Evolutionary conservation across 2,888 invertebrate species (phyloP).

Genomic region (Chrysolina oricalcia): DNA sequence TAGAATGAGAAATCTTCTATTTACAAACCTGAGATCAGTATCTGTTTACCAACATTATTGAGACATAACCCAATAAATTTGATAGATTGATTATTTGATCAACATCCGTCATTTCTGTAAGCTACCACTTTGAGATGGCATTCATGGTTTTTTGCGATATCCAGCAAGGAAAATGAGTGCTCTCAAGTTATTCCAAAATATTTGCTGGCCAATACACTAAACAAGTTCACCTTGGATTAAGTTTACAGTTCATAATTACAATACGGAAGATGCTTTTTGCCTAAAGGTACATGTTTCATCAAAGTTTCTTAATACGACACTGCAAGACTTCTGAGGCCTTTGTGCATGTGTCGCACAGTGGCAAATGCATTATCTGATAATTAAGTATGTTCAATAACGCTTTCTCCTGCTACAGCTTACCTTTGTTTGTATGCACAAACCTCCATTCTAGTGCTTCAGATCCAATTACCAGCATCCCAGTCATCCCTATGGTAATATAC

Average conservation of each 20-base stretch:
- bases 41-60: too few relatives aligned
- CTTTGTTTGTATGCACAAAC: conserved; percentile 51
- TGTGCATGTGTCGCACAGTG: conserved; percentile 22
- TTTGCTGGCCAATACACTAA: too few relatives aligned
- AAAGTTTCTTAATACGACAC: conserved; percentile 3
- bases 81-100: too few relatives aligned
- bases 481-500: conserved; percentile 53
- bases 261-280: neutral
- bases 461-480: conserved; percentile 49
- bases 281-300: neutral
- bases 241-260: neutral
- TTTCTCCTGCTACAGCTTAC: conserved; percentile 41
- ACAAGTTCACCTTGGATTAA: too few relatives aligned
- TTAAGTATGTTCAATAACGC: conserved; percentile 40
- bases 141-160: too few relatives aligned
- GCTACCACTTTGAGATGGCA: too few relatives aligned
- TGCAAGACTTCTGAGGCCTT: neutral
- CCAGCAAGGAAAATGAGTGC: too few relatives aligned
- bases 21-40: too few relatives aligned
- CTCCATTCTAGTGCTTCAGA: conserved; percentile 43
- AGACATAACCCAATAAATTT: too few relatives aligned
- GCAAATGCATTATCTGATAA: conserved; percentile 35
- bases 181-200: too few relatives aligned
- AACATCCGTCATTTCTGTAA: too few relatives aligned
- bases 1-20: too few relatives aligned